Base-by-base conservation (phyloP, 2,888 invertebrate species). In the Dynastes hyllus region DNA sequence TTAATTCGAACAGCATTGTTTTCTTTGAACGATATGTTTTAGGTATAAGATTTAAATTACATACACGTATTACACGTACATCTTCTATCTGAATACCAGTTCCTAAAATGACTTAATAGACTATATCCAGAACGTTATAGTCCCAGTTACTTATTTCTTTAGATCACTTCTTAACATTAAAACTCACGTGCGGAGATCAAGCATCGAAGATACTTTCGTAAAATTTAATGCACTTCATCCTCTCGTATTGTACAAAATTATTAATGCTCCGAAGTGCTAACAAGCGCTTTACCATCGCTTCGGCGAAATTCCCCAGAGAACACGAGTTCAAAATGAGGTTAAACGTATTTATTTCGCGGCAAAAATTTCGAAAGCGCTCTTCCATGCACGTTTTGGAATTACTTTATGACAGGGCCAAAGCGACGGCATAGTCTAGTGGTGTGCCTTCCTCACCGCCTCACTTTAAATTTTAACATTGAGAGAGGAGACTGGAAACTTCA, bases 291-390 rank as follows among this genome's bases (percentile, higher is more conserved):
- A 61, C 73, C 45, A 58, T 58, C 73, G 73, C 61, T 61, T 75
- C 73, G 73, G 50, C 27, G 63, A 61, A 75, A 75, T 75, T 61
- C 73, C 50, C 61, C 11, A 4, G 45, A 37, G 73, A 13, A 29
- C 13, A 75, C 63, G 61, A 75, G 73, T 75, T 75, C 73, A 75
- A 75, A 75, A 63, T 45, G 73, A 75, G 73, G 73, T 75, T 63
- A 75, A 75, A 75, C 45, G 45, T 75, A 75, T 75, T 75, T 75
- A 75, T 75, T 75, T 75, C 9, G 40, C n/a, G 45, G 61, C 50
- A 75, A 75, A 75, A 75, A 45, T 75, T 45, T 45, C 45, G 22
- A 45, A 61, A 61, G 45, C 27, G 61, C 58, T 61, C 61, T 9
- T 32, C 2, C 37, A 45, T 40, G 61, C 61, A 50, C 73, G 69